Base-by-base conservation (phyloP, 2,888 invertebrate genomes). In the Dasysyrphus albostriatus region DNA sequence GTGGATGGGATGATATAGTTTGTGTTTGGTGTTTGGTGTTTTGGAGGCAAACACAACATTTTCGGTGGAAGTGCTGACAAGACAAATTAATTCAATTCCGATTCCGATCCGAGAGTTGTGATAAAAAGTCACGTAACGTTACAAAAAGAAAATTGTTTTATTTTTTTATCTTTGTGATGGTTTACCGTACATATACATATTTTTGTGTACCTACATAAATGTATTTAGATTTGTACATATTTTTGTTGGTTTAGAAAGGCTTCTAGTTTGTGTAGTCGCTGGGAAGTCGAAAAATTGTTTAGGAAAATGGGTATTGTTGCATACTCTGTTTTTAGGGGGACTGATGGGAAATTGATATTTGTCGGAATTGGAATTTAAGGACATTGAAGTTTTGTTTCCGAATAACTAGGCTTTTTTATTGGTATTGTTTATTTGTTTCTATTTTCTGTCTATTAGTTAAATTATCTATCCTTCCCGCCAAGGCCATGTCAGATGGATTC, bases 31-130 rank as follows among this genome's bases (percentile, higher is more conserved):
- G 24, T 63, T 37, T 69, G 34, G 24, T 37, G 37, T 54, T 67
- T 73, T 34, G 63, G 73, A 59, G 44, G 72, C 59, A 51, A 42
- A 32, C 76, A 75, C 59, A 69, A 78, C 78, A 77, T 85, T 85
- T 85, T 85, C 58, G 83, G 87, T 87, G 87, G 83, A 87, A 87
- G 83, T 87, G 87, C 87, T 79, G 87, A 87, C 87, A 87, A 79
- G 87, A 87, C 87, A 87, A 87, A 87, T 87, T 87, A 87, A 83
- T 87, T 87, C 78, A 83, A 83, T 87, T 87, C 75, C 87, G 83
- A 87, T 87, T 87, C 83, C 83, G 87, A 87, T 87, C 78, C 49
- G 74, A 81, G 82, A 85, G 74, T 85, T 82, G 85, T 78, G 85
- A 85, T 85, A 85, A 61, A 61, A 39, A 82, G 82, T 81, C 85